Percentiles rank a stretch among this genome's conserved stretches.
Conservation (phyloP, 2,797 vertebrate genomes). For the Varecia variegata region DNA sequence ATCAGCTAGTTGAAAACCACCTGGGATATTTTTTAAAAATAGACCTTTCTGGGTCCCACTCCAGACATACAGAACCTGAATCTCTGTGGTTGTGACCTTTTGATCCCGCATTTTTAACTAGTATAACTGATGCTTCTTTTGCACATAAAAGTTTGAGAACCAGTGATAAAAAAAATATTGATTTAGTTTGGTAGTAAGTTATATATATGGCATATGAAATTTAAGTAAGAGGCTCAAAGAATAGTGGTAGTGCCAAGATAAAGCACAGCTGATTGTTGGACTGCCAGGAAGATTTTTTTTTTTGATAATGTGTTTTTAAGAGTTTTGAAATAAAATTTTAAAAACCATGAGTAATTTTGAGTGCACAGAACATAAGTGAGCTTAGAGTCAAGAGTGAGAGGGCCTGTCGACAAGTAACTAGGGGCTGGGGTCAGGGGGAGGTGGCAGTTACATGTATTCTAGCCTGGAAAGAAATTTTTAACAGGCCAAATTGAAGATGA, state of each 20-base stretch:
- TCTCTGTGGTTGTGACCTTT: neutral
- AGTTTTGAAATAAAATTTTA: constrained; percentile 14
- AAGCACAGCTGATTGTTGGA: neutral
- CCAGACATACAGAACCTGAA: neutral
- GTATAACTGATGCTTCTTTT: neutral
- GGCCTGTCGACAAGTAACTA: neutral
- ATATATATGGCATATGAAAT: neutral
- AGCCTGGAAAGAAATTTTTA: neutral
- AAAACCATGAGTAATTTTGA: neutral
- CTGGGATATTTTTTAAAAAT: neutral
- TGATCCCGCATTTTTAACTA: neutral
- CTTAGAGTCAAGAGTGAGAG: neutral
- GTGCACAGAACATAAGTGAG: neutral
- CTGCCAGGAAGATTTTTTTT: neutral
- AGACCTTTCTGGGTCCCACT: neutral
- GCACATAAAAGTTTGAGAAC: neutral
- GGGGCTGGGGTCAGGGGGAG: neutral
- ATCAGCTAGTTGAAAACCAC: neutral
- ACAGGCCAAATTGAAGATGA: neutral
- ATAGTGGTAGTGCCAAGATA: neutral
- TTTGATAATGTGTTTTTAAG: neutral
- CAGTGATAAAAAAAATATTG: neutral
- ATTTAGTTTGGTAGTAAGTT: neutral
- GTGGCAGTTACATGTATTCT: neutral
- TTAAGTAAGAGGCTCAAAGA: neutral